phyloP scores from a whole-genome alignment of 2,888 invertebrate species.

The Xanthorhoe spadicearia region DNA sequence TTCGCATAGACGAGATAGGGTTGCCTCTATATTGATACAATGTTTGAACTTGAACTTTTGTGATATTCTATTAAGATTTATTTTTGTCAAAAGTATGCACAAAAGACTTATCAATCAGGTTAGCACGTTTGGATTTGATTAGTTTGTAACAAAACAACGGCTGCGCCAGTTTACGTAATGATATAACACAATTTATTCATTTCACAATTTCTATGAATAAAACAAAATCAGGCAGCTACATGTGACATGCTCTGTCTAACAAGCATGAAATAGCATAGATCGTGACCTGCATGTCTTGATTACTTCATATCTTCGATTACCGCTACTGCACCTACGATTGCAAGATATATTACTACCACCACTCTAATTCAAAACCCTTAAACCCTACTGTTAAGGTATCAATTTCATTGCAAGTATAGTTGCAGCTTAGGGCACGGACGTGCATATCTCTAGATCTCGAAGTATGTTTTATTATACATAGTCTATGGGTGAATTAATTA shows the following conservation, averaged over 20 bases:
- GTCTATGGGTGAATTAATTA: constrained; percentile 78
- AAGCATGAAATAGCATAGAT: constrained; percentile 22
- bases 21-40: not conserved
- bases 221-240: constrained; percentile 5
- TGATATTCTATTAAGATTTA: no score
- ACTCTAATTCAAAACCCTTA: constrained; percentile 14
- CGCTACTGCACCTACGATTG: constrained; percentile 24
- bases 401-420: constrained; percentile 28
- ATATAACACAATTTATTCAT: not conserved
- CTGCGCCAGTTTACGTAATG: constrained; percentile 7
- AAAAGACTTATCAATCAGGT: no score
- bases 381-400: constrained; percentile 25
- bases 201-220: constrained; percentile 10
- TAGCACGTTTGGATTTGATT: not conserved
- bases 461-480: constrained; percentile 37
- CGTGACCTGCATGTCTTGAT: constrained; percentile 22
- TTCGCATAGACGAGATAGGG: not conserved
- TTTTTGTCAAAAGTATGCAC: no score
- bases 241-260: constrained; percentile 24
- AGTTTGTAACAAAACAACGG: not conserved
- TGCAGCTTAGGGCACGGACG: constrained; percentile 58
- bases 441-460: constrained; percentile 77
- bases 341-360: constrained; percentile 20
- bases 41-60: no score
- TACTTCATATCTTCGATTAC: constrained; percentile 31